Evolutionary conservation across 2,113 vertebrate genomes (phyloP).

Genomic region (Pygathrix nemaeus): DNA sequence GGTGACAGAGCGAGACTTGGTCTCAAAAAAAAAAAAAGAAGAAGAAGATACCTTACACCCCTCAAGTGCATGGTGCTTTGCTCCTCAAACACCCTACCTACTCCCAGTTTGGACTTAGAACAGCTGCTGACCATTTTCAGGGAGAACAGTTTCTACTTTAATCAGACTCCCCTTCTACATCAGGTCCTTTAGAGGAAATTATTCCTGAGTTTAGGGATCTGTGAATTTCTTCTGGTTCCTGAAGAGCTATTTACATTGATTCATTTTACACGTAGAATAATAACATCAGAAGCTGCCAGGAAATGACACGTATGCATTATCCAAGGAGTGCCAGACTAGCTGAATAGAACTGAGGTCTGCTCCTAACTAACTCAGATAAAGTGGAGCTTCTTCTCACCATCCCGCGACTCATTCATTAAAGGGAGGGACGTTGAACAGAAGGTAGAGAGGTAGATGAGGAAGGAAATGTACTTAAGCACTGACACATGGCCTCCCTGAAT

Average conservation of each 20-base stretch:
- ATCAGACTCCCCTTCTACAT: not conserved
- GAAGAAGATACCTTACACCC: not conserved
- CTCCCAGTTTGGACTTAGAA: not conserved
- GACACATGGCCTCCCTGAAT: not conserved
- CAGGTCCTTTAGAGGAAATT: not conserved
- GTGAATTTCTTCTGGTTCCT: not conserved
- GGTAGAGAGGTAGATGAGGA: not conserved
- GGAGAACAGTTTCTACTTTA: not conserved
- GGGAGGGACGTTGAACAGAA: not conserved
- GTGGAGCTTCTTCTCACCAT: not conserved
- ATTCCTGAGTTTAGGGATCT: not conserved
- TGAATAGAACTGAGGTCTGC: not conserved
- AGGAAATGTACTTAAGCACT: not conserved
- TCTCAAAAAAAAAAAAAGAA: too few species aligned
- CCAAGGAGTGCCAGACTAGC: not conserved
- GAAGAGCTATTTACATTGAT: not conserved
- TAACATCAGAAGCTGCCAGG: not conserved
- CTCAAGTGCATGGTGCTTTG: not conserved
- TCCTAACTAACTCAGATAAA: not conserved
- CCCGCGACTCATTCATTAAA: not conserved
- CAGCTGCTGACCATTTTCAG: not conserved
- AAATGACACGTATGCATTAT: not conserved
- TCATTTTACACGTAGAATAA: not conserved
- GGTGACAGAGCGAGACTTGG: too few species aligned
- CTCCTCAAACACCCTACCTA: not conserved